Conservation (phyloP, 30 jellyfish, hydroid and myxozoan species). For the Turritopsis dohrnii region DNA sequence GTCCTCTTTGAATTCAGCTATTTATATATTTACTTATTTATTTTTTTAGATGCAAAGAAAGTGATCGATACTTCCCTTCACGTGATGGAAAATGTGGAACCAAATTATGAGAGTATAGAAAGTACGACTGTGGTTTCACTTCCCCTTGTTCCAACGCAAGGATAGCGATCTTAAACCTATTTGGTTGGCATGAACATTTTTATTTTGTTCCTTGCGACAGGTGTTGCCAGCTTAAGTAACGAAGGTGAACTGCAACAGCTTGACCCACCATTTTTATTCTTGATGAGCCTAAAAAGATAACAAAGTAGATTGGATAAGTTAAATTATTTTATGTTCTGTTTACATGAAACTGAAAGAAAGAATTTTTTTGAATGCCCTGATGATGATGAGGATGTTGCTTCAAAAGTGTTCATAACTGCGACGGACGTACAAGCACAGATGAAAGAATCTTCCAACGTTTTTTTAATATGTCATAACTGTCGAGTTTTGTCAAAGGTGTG, state of each 20-base stretch:
- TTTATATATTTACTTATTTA: neutral
- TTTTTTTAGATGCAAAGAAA: neutral
- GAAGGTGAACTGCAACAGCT: neutral
- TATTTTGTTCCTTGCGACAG: neutral
- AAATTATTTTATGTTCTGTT: too few species aligned
- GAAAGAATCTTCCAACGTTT: too few species aligned
- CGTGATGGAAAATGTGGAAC: neutral
- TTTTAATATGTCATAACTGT: too few species aligned
- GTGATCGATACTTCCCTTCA: neutral
- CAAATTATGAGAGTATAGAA: neutral
- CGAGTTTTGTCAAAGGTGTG: too few species aligned
- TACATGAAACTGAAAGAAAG: too few species aligned
- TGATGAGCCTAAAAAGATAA: too few species aligned
- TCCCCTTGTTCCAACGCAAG: neutral
- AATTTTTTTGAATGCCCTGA: too few species aligned
- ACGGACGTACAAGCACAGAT: too few species aligned
- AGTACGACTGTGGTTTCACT: neutral
- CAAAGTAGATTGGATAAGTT: too few species aligned
- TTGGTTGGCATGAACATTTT: neutral
- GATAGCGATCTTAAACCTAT: neutral
- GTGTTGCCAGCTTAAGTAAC: too few species aligned
- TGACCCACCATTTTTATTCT: neutral
- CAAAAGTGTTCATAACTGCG: too few species aligned
- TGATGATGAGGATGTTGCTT: too few species aligned
- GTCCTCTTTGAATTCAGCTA: neutral